These are phyloP conservation scores for Drosophila basisetae DNA, from an alignment of 2,888 invertebrate genomes.

Conservation along the genomic window DNA sequence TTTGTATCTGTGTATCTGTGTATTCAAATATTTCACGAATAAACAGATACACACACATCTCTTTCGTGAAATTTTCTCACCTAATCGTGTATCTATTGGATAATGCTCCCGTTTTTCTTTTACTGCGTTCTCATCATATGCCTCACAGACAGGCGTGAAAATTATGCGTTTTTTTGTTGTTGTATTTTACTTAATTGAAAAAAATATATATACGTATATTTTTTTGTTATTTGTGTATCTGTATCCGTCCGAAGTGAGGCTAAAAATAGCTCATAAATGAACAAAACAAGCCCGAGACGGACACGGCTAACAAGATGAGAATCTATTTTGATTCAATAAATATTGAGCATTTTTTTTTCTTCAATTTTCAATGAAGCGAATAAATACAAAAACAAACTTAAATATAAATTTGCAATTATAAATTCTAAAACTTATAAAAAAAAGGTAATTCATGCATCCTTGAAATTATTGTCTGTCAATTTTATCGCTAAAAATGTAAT, in stretches of 20 bases:
- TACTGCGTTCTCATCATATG: conserved; percentile 55
- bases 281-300: conserved; percentile 43
- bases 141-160: conserved; percentile 56
- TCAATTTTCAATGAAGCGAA: too few species aligned
- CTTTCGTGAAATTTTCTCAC: conserved; percentile 37
- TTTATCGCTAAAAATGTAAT: too few species aligned
- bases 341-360: conserved; percentile 73
- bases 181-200: conserved; percentile 37
- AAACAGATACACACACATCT: conserved; percentile 10
- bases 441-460: background rate
- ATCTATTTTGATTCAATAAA: conserved; percentile 74
- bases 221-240: conserved; percentile 46
- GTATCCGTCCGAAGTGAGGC: conserved; percentile 62
- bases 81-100: conserved; percentile 22
- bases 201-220: conserved; percentile 21
- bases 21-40: conserved; percentile 7
- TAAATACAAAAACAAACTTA: background rate
- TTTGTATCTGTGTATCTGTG: conserved; percentile 10
- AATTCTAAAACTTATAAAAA: background rate
- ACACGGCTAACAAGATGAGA: conserved; percentile 70
- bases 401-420: background rate
- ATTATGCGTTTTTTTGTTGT: conserved; percentile 63
- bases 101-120: conserved; percentile 20
- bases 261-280: conserved; percentile 70
- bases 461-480: background rate